Conservation (phyloP, 2,888 invertebrate species). For the Gymnocheta viridis region DNA sequence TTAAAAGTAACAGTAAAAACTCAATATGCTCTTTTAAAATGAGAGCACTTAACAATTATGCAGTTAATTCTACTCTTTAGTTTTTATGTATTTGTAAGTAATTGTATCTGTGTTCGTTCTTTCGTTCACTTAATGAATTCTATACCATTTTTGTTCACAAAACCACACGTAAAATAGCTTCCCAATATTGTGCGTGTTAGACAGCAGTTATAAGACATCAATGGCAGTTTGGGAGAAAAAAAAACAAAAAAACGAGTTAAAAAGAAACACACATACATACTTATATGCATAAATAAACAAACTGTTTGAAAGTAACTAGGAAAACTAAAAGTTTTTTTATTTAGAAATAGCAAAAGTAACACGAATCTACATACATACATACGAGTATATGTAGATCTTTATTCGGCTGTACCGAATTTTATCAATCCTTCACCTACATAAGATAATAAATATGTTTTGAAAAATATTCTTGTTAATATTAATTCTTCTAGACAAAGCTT, state of each 20-base stretch:
- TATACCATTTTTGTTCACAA: constrained; percentile 27
- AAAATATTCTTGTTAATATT: too few species aligned
- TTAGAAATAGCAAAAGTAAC: not conserved
- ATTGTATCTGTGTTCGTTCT: constrained; percentile 50
- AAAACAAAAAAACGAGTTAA: constrained; percentile 36
- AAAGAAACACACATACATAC: not conserved
- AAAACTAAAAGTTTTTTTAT: not conserved
- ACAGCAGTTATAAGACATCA: constrained; percentile 34
- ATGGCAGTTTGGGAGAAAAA: constrained; percentile 27
- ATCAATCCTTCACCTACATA: not conserved
- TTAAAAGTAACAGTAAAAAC: constrained; percentile 2
- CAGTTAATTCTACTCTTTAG: not conserved
- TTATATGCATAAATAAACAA: not conserved
- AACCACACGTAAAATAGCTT: not conserved
- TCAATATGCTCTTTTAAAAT: not conserved
- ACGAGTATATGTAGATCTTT: too few species aligned
- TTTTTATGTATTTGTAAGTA: not conserved
- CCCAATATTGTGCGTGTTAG: constrained; percentile 39
- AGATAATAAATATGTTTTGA: too few species aligned
- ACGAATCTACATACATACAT: not conserved
- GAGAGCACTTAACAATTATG: not conserved
- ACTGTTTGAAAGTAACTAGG: not conserved
- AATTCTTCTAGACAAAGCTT: too few species aligned
- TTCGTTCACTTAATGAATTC: constrained; percentile 54
- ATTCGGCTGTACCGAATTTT: not conserved